Percentiles rank a stretch among this genome's conserved stretches.
Evolutionary conservation across 2,797 vertebrate species (phyloP).

Genomic region (Sciaenops ocellatus): DNA sequence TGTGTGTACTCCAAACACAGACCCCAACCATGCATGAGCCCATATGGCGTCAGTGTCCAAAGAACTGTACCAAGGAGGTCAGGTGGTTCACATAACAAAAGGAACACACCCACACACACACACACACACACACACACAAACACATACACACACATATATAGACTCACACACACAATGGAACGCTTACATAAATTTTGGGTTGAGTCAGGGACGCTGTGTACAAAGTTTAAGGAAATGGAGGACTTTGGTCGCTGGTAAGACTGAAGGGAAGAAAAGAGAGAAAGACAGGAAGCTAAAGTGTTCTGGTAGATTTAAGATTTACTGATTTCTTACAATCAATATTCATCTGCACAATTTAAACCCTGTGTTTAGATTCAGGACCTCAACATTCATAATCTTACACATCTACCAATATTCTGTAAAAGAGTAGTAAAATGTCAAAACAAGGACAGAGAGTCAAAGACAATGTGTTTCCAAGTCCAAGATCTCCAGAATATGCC

Average conservation of each 20-base stretch:
- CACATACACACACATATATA: conserved; percentile 34
- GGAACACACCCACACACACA: conserved; percentile 28
- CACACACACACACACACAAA: conserved; percentile 27
- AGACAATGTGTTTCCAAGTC: neutral
- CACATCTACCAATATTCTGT: neutral
- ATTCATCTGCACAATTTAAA: neutral
- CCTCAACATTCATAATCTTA: neutral
- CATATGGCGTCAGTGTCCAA: conserved; percentile 51
- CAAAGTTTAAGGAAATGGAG: conserved; percentile 66
- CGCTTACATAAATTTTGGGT: conserved; percentile 65
- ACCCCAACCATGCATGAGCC: conserved; percentile 46
- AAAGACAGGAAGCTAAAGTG: neutral
- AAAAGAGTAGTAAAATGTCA: neutral
- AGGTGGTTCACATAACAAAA: conserved; percentile 63
- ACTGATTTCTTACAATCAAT: neutral
- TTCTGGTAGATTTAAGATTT: neutral
- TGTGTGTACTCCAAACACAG: conserved; percentile 63
- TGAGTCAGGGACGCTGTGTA: conserved; percentile 43
- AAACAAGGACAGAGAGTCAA: neutral
- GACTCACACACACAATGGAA: conserved; percentile 47
- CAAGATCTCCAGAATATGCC: neutral
- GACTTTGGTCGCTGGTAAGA: conserved; percentile 59
- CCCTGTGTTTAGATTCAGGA: neutral
- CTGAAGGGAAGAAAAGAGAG: neutral
- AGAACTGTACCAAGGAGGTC: conserved; percentile 56